Conservation (phyloP, 2,888 invertebrate genomes). For the Willowsia nigromaculata region DNA sequence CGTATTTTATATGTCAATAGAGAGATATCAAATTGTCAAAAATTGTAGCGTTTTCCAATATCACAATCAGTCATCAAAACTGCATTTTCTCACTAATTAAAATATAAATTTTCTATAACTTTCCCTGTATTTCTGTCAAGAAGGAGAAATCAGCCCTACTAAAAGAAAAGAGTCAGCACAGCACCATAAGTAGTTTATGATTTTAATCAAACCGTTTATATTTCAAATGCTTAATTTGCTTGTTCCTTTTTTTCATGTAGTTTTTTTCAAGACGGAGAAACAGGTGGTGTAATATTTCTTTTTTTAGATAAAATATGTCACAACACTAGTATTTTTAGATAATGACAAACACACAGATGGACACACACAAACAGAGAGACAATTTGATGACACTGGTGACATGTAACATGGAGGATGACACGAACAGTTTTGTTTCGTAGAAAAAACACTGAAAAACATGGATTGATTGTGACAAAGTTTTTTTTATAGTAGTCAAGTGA, state of each 20-base stretch:
- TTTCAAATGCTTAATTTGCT: too few species aligned
- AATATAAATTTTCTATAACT: background rate
- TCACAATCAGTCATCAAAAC: slow-evolving; percentile 24
- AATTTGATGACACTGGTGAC: too few species aligned
- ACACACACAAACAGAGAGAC: background rate
- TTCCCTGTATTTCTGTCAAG: too few species aligned
- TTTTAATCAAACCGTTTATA: too few species aligned
- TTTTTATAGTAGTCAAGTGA: slow-evolving; percentile 39
- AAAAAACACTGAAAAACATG: slow-evolving; percentile 29
- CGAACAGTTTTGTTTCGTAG: background rate
- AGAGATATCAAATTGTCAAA: background rate
- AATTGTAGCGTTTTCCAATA: slow-evolving; percentile 17
- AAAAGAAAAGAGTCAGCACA: too few species aligned
- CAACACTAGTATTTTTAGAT: background rate
- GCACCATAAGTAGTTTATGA: too few species aligned
- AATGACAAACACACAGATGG: background rate
- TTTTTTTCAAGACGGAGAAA: background rate
- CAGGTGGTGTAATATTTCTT: background rate
- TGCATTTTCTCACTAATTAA: slow-evolving; percentile 10
- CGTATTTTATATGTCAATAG: background rate
- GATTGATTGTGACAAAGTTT: slow-evolving; percentile 27
- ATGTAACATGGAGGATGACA: background rate
- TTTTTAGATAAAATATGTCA: background rate
- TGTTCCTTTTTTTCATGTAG: background rate
- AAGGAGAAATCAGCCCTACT: too few species aligned